These are phyloP conservation scores for Cuniculus paca DNA, from an alignment of 2,797 vertebrate species.

Conservation along the genomic window DNA sequence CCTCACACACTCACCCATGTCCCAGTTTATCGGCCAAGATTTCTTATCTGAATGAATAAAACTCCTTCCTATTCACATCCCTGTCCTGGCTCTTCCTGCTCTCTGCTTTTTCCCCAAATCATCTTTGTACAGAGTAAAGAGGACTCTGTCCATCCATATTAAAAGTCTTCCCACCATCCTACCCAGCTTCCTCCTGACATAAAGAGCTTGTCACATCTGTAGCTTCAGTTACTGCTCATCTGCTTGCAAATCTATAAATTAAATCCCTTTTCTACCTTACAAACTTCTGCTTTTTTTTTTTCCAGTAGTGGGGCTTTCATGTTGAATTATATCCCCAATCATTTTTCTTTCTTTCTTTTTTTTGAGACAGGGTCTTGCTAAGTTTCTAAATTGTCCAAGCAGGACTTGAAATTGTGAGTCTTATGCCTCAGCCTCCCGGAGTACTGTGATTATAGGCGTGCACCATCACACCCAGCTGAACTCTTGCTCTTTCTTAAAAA, in stretches of 20 bases:
- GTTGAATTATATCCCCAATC: neutral
- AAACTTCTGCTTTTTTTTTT: neutral
- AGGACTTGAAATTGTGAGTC: neutral
- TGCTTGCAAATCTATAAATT: neutral
- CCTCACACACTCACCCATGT: neutral
- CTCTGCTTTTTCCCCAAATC: neutral
- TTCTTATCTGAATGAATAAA: neutral
- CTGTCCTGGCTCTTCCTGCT: neutral
- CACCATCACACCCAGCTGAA: neutral
- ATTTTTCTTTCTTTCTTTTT: neutral
- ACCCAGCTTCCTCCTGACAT: neutral
- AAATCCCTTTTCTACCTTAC: neutral
- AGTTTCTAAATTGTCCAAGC: neutral
- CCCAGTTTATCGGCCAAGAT: neutral
- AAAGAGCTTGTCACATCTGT: neutral
- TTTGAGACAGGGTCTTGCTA: neutral
- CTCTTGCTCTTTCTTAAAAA: neutral
- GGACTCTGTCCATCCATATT: neutral
- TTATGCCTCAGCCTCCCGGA: neutral
- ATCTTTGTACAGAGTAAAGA: neutral
- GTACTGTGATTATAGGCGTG: neutral
- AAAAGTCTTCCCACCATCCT: neutral
- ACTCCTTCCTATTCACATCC: neutral
- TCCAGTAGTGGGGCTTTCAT: neutral
- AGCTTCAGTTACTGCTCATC: neutral